A percentile compares a stretch with the other conserved stretches of the same genome.
These are phyloP conservation scores for Drosophila pullipes DNA, from an alignment of 2,888 invertebrate species.

Conservation along the genomic window DNA sequence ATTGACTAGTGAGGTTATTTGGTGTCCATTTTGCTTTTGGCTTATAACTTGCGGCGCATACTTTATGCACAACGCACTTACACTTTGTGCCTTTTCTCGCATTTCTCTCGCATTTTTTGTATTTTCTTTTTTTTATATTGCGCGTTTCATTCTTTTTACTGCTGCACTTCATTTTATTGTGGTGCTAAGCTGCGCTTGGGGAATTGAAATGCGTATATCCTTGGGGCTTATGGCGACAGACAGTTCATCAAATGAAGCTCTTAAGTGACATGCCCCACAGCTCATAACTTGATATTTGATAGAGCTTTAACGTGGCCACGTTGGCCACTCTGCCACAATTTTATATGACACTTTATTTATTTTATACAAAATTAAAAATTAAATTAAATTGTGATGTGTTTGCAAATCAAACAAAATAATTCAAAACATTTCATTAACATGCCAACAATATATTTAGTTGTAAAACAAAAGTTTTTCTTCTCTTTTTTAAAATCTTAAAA, in stretches of 20 bases:
- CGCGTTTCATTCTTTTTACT: constrained; percentile 57
- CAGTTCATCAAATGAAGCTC: constrained; percentile 74
- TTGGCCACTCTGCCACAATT: background rate
- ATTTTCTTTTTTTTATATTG: constrained; percentile 5
- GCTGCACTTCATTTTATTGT: constrained; percentile 80
- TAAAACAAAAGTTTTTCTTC: background rate
- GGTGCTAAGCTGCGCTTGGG: constrained; percentile 75
- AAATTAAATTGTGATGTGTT: background rate
- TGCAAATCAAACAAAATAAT: background rate
- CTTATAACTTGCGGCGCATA: constrained; percentile 72
- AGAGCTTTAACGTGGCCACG: constrained; percentile 14
- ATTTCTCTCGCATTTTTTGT: constrained; percentile 15
- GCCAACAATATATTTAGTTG: background rate
- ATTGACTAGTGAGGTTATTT: constrained; percentile 71
- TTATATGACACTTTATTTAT: background rate
- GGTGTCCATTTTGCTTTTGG: constrained; percentile 71
- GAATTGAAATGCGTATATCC: constrained; percentile 73
- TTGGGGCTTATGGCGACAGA: constrained; percentile 62
- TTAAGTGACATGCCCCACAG: constrained; percentile 42
- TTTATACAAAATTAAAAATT: background rate
- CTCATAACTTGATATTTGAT: constrained; percentile 55
- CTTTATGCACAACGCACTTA: constrained; percentile 76
- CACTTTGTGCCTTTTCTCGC: constrained; percentile 38
- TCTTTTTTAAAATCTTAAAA: background rate
- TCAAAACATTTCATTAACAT: background rate